phyloP scores from a whole-genome alignment of 2,888 invertebrate species.

The Macrophya annulata region DNA sequence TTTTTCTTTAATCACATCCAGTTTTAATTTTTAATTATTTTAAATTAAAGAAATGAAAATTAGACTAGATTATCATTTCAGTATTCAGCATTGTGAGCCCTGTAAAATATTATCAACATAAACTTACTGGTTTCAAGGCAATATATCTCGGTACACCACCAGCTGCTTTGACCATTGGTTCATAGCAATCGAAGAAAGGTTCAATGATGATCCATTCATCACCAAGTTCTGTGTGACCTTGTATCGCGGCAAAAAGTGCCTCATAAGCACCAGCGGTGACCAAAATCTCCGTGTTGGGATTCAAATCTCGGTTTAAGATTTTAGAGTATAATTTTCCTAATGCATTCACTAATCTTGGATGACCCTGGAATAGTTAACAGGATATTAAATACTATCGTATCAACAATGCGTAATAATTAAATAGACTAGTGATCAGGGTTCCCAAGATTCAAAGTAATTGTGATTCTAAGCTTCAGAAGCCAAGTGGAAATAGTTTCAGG shows the following conservation, averaged over 20 bases:
- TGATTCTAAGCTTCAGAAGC: not conserved
- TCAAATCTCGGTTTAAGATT: slow-evolving; percentile 87
- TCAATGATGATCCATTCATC: slow-evolving; percentile 98
- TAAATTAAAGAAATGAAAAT: slow-evolving; percentile 19
- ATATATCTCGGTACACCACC: slow-evolving; percentile 94
- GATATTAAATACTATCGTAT: slow-evolving; percentile 12
- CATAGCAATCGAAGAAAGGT: slow-evolving; percentile 99
- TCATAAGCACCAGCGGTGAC: slow-evolving; percentile 97
- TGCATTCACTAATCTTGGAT: slow-evolving; percentile 92
- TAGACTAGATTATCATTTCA: slow-evolving; percentile 34
- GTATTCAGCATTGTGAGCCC: not conserved
- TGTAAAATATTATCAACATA: not conserved
- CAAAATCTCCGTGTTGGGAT: slow-evolving; percentile 92
- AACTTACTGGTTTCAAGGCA: slow-evolving; percentile 89
- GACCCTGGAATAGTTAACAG: slow-evolving; percentile 86
- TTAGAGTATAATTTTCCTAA: slow-evolving; percentile 93
- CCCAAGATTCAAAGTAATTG: not conserved
- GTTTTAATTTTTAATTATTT: not conserved
- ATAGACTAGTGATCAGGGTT: not conserved
- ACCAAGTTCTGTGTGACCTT: slow-evolving; percentile 92
- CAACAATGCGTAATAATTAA: not conserved
- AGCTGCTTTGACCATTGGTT: slow-evolving; percentile 94
- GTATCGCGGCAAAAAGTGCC: slow-evolving; percentile 92
- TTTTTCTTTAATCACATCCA: not conserved
- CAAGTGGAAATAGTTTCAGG: not conserved